Percentiles rank a stretch among this genome's conserved stretches.
Evolutionary conservation across 2,797 vertebrate species (phyloP).

Genomic region (Chelon auratus): DNA sequence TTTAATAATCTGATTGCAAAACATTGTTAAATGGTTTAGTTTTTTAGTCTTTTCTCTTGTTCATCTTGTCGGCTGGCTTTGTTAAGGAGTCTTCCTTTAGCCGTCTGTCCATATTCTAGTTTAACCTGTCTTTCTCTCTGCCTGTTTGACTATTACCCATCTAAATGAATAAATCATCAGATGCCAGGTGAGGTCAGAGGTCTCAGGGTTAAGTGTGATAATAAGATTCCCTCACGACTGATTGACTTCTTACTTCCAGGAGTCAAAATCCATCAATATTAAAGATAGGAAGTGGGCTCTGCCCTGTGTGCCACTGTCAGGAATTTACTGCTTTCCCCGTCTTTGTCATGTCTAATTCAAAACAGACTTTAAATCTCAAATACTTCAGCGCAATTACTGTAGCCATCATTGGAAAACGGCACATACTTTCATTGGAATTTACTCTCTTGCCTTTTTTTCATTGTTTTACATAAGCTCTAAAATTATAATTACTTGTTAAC

Average conservation of each 20-base stretch:
- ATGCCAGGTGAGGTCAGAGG: constrained; percentile 52
- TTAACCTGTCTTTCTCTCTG: constrained; percentile 15
- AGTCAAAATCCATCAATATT: constrained; percentile 55
- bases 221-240: constrained; percentile 53
- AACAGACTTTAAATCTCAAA: not conserved
- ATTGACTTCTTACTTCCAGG: constrained; percentile 48
- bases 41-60: not conserved
- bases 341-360: not conserved
- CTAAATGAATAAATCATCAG: constrained; percentile 64
- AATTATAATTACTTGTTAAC: constrained; percentile 2
- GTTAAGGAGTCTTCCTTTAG: not conserved
- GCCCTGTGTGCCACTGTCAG: not conserved
- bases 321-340: not conserved
- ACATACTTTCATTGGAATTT: not conserved
- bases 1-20: not conserved
- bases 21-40: not conserved
- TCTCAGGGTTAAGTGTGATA: constrained; percentile 52
- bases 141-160: constrained; percentile 23
- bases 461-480: constrained; percentile 2
- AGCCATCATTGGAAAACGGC: not conserved
- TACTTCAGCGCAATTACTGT: not conserved
- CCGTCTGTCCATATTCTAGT: constrained; percentile 18
- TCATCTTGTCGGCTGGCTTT: constrained; percentile 9
- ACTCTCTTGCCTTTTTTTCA: not conserved
- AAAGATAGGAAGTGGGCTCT: constrained; percentile 21